Base-by-base conservation (phyloP, 2,113 vertebrate genomes). In the Pantherophis guttatus region DNA sequence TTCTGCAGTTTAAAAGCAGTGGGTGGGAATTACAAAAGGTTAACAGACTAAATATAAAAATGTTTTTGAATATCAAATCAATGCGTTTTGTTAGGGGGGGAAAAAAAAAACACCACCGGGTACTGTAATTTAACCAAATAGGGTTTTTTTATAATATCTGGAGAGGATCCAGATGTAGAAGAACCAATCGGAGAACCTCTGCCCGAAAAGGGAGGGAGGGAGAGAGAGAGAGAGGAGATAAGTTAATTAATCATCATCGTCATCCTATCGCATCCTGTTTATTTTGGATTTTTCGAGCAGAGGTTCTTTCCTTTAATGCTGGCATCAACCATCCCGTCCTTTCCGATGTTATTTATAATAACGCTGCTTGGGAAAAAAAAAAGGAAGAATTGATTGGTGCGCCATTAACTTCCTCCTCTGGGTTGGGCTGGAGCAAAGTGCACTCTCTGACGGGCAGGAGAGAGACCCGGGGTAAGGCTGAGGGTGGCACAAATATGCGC, bases 21-120 rank as follows among this genome's bases (percentile, higher is more conserved):
- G 97, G 97, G 97, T 95, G 96, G 97, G 96, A 96, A 96, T 97
- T 94, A 97, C 97, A 97, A 97, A 98, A 98, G 97, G 98, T 98
- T 97, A 97, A 96, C 97, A 97, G 97, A 97, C 97, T 97, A 97
- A 97, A 97, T 97, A 98, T 97, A 97, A 97, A 97, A 97, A 97
- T 94, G 93, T 93, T 96, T 97, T 91, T 97, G 98, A 97, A 98
- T 97, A 96, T 97, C 95, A 97, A 98, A 98, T 97, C 97, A 97
- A 94, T 93, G 97, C 0, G 94, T 97, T 98, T 97, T 98, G 97
- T 97, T 94, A 95, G 95, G 86, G 29, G 29, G 62, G 4, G 21
- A 2, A 0, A 75, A 48, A 3, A 58, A 0, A 75, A 48, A 3
- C 44, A 96, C 96, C 95, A 96, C 95, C 94, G 96, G 97, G 97